Evolutionary conservation across 2,797 vertebrate genomes (phyloP), one percentile per base, ranked within the genome.

Genomic region (Valencia hispanica): DNA sequence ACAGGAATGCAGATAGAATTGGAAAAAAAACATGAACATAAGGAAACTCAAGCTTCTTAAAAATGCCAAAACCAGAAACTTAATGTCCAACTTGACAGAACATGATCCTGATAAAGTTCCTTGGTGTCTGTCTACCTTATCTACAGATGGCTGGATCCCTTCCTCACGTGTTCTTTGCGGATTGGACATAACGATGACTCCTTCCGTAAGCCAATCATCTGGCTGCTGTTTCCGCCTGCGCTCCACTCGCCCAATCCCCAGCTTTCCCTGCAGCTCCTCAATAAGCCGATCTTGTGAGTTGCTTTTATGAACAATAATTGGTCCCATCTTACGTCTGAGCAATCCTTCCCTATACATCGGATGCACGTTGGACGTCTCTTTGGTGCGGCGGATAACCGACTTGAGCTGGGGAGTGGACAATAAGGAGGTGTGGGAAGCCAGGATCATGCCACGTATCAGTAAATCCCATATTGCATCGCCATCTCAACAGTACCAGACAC

Each of bases 351-450:
- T 96, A 91, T 92, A 98, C 98, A 99, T 97, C 43, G 98, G 98
- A 88, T 99, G 98, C 57, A 97, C 96, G 12, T 98, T 97, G 51
- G 95, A 53, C 0, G 96, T 96, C 93, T 99, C 97, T 94, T 96
- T 98, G 87, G 98, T 99, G 92, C 97, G 97, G 88, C 96, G 96
- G 93, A 99, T 99, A 90, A 99, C 96, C 32, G 97, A 97, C 90
- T 98, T 97, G 90, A 99, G 97, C 98, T 99, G 93, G 86, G 93
- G 89, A 90, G 93, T 39, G 80, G 79, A 87, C 45, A 78, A 90
- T 75, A 78, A 79, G 84, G 72, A 86, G 61, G 51, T 75, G 66
- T 87, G 57, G 86, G 75, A 79, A 79, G 75, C 79, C 77, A 63
- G 69, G 45, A 70, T 78, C 72, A 80, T 50, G 79, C 77, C 70